Conservation (phyloP, 2,113 vertebrate species). For the Burhinus oedicnemus region DNA sequence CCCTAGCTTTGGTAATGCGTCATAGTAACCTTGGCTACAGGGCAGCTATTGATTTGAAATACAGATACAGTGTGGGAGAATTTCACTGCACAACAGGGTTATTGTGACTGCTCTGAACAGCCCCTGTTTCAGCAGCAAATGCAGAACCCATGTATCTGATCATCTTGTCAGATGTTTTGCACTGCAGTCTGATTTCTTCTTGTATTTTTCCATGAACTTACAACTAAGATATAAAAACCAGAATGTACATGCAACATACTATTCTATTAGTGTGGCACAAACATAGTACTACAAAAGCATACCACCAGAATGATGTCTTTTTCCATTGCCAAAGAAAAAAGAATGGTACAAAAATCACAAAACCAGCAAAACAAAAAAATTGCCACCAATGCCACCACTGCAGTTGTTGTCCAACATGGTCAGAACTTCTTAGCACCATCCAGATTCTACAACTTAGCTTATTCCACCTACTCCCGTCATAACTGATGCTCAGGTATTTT, state of each 20-base stretch:
- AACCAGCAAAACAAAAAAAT: neutral
- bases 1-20: neutral
- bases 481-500: neutral
- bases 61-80: conserved; percentile 34
- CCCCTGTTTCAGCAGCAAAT: neutral
- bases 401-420: neutral
- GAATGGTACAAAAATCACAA: neutral
- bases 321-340: neutral
- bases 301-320: neutral
- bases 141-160: neutral
- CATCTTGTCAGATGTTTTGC: neutral
- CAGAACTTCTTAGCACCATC: neutral
- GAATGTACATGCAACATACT: neutral
- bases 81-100: conserved; percentile 26
- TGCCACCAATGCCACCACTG: neutral
- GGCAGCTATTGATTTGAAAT: conserved; percentile 53
- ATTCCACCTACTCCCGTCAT: neutral
- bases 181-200: neutral
- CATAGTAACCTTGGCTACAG: conserved; percentile 49
- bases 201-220: neutral
- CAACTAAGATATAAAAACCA: neutral
- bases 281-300: neutral
- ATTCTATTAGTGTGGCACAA: neutral
- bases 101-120: neutral
- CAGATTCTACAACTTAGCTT: neutral